A percentile compares a stretch with the other conserved stretches of the same genome.
Evolutionary conservation across 2,113 vertebrate genomes (phyloP).

Genomic region (Dasyornis broadbenti): DNA sequence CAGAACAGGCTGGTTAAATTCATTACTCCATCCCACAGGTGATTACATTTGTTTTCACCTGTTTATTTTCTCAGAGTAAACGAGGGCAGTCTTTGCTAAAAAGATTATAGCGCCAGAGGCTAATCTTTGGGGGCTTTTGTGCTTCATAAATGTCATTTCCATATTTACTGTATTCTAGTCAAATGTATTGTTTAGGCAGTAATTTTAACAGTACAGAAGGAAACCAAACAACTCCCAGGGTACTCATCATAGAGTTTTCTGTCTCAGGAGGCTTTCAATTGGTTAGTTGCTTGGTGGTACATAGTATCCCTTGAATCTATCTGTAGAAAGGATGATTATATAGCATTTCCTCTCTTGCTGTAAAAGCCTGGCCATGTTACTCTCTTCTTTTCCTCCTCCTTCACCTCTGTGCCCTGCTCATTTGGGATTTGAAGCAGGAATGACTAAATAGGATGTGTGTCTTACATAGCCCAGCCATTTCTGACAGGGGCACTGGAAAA

Average conservation of each 20-base stretch:
- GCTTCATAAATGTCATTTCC: neutral
- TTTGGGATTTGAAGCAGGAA: neutral
- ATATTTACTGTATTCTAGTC: neutral
- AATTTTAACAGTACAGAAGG: neutral
- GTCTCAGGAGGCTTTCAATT: neutral
- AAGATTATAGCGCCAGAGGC: neutral
- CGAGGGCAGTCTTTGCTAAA: neutral
- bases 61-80: neutral
- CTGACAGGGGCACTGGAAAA: neutral
- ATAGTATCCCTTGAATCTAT: neutral
- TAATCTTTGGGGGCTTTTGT: neutral
- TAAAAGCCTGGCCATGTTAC: neutral
- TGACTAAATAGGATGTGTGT: rapidly evolving
- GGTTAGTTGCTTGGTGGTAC: neutral
- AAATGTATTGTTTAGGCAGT: neutral
- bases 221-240: neutral
- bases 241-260: neutral
- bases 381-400: neutral
- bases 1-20: neutral
- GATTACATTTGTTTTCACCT: neutral
- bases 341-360: neutral
- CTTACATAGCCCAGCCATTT: neutral
- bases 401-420: neutral
- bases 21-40: neutral
- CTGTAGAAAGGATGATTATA: neutral